Conservation (phyloP, 2,797 vertebrate genomes). For the Borostomias antarcticus region DNA sequence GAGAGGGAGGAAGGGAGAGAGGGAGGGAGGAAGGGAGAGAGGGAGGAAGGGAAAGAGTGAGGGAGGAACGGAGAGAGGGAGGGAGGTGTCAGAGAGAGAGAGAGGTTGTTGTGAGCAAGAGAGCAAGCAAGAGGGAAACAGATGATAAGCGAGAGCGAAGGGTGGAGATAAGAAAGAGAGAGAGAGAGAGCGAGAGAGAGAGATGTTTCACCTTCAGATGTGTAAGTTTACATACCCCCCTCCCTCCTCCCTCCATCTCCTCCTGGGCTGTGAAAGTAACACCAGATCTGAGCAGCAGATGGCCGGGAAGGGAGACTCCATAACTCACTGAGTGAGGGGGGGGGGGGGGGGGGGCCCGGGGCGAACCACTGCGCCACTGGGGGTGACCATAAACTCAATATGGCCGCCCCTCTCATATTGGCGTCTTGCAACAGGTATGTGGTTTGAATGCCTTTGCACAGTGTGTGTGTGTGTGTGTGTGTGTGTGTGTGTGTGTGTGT, state of each 20-base stretch:
- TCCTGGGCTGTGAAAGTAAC: not conserved
- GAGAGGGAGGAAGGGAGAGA: too few relatives aligned
- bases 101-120: too few relatives aligned
- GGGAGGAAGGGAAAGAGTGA: not conserved
- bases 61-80: not conserved
- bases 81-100: not conserved
- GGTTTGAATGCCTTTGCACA: too few relatives aligned
- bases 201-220: conserved; percentile 1
- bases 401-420: too few relatives aligned
- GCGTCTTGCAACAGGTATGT: too few relatives aligned
- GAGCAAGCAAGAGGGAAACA: not conserved
- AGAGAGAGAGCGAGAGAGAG: not conserved
- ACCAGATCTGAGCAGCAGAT: conserved; percentile 3
- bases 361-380: not conserved
- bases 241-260: not conserved
- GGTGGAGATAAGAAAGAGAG: not conserved
- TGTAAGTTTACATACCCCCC: conserved; percentile 1
- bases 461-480: too few relatives aligned
- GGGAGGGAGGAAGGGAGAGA: not conserved
- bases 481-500: too few relatives aligned
- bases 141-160: too few relatives aligned
- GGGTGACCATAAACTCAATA: too few relatives aligned
- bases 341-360: too few relatives aligned
- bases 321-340: not conserved
- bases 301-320: not conserved